Evolutionary conservation across 2,888 invertebrate species (phyloP).

Genomic region (Fragum fragum): DNA sequence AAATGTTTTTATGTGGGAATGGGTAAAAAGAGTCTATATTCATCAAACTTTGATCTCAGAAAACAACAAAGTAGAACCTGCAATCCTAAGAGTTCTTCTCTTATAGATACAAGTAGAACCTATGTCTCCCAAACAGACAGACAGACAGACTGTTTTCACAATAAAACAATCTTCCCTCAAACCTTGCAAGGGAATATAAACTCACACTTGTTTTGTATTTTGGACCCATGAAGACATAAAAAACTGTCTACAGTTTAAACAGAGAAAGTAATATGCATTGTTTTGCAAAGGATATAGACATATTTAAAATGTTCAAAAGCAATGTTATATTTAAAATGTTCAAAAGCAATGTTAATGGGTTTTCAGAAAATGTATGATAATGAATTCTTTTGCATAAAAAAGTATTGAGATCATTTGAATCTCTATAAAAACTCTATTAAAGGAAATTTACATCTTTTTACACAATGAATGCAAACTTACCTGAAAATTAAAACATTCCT

Average conservation of each 20-base stretch:
- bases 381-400: not conserved
- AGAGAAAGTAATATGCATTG: not conserved
- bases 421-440: slow-evolving; percentile 17
- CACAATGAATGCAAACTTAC: not conserved
- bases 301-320: no score
- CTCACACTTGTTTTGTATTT: slow-evolving; percentile 16
- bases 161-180: no score
- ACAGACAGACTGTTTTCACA: no score
- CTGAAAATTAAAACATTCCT: not conserved
- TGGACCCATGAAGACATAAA: slow-evolving; percentile 44
- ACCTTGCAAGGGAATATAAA: not conserved
- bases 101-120: no score
- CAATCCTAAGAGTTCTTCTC: no score
- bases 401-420: slow-evolving; percentile 29
- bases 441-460: slow-evolving; percentile 21
- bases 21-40: no score
- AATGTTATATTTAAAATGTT: no score
- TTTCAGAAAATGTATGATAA: not conserved
- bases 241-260: not conserved
- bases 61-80: no score
- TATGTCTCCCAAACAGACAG: no score
- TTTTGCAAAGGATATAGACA: not conserved
- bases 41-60: no score
- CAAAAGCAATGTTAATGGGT: no score
- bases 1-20: not conserved